phyloP scores from a whole-genome alignment of 2,797 vertebrate species.

The Gallinago solitaria region DNA sequence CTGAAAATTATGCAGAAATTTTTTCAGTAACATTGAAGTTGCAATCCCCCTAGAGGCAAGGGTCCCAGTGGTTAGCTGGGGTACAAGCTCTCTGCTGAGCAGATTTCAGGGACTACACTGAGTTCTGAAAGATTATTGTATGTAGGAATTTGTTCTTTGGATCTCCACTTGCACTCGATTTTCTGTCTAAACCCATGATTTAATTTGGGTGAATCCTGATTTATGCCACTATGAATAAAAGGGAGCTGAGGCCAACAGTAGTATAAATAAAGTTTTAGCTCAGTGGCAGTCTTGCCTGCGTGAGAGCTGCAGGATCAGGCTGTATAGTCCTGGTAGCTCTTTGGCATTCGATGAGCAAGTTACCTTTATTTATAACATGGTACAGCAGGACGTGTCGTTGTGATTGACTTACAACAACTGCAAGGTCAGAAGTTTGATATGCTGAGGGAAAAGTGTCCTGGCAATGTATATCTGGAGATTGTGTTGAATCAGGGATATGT shows the following conservation, averaged over 20 bases:
- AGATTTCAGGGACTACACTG: background rate
- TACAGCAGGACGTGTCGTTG: conserved; percentile 1
- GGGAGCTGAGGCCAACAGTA: background rate
- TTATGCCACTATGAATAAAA: background rate
- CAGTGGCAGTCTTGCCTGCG: background rate
- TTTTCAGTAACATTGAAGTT: background rate
- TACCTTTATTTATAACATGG: conserved; percentile 72
- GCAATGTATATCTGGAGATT: conserved; percentile 37
- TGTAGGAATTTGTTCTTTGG: background rate
- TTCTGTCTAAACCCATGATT: conserved; percentile 6
- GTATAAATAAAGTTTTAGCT: background rate
- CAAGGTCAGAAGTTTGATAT: conserved; percentile 70
- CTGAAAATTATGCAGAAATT: background rate
- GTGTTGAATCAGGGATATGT: conserved; percentile 65
- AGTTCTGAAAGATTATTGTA: background rate
- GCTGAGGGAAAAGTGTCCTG: conserved; percentile 7
- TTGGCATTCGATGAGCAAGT: conserved; percentile 64
- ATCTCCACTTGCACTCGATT: background rate
- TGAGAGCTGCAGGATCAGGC: background rate
- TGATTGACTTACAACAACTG: conserved; percentile 63
- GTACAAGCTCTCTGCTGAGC: background rate
- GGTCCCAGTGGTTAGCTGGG: background rate
- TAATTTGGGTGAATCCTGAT: conserved; percentile 16
- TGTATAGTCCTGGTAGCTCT: background rate
- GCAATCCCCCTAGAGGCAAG: background rate